Conservation (phyloP, 2,888 invertebrate species). For the Eubasilissa splendida region DNA sequence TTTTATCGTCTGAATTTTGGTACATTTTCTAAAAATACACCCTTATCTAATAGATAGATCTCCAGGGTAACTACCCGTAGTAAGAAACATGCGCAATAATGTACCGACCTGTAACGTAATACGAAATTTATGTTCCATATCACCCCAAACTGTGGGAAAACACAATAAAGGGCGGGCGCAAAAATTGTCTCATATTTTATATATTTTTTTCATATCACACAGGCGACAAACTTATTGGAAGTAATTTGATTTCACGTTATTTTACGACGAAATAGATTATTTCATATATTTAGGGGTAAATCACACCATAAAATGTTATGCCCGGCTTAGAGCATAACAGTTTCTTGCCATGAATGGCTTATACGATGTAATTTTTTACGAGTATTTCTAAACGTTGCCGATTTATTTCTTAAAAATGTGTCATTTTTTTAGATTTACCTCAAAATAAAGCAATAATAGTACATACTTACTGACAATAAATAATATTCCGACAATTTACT, state of each 20-base stretch:
- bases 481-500: no score
- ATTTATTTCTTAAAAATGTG: neutral
- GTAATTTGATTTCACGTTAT: conserved; percentile 50
- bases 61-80: no score
- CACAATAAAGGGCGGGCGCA: conserved; percentile 48
- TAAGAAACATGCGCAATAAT: conserved; percentile 4
- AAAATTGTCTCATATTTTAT: conserved; percentile 47
- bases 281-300: conserved; percentile 22
- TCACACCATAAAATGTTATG: neutral
- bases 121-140: conserved; percentile 33
- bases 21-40: no score
- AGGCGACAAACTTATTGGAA: conserved; percentile 44
- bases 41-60: no score
- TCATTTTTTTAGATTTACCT: no score
- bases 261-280: conserved; percentile 25
- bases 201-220: conserved; percentile 30
- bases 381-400: neutral
- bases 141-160: conserved; percentile 33
- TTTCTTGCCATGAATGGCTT: conserved; percentile 16
- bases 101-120: conserved; percentile 30
- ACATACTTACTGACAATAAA: no score
- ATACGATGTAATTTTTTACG: conserved; percentile 4
- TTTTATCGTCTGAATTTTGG: no score
- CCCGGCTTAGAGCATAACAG: conserved; percentile 13
- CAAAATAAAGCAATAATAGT: no score